A percentile compares a stretch with the other conserved stretches of the same genome.
phyloP scores from a whole-genome alignment of 2,888 invertebrate species.

The Zhuqinia jingwanae region DNA sequence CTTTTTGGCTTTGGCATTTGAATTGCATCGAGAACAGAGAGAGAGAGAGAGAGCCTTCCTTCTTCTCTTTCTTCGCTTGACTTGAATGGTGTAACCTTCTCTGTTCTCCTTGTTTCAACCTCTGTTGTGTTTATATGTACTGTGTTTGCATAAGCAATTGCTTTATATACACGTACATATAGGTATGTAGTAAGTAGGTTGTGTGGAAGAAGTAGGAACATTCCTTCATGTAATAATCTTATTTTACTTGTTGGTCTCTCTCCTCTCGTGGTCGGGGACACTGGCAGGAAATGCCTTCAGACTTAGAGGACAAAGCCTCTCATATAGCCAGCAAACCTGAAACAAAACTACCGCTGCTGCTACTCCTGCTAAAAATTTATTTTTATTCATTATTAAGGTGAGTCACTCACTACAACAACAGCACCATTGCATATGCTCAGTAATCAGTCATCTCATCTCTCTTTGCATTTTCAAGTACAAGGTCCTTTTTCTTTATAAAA shows the following conservation, averaged over 20 bases:
- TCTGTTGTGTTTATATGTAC: neutral
- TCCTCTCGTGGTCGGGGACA: slow-evolving; percentile 60
- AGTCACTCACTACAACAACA: slow-evolving; percentile 36
- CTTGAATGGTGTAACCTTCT: slow-evolving; percentile 39
- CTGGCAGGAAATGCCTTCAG: slow-evolving; percentile 73
- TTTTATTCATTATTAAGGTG: slow-evolving; percentile 21
- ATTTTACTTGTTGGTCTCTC: neutral
- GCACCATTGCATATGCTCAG: neutral
- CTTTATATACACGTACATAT: too few species aligned
- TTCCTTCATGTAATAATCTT: slow-evolving; percentile 12
- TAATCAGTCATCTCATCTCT: slow-evolving; percentile 32
- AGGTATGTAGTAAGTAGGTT: too few species aligned
- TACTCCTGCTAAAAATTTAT: too few species aligned
- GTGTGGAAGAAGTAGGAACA: slow-evolving; percentile 13
- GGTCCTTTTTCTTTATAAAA: slow-evolving; percentile 19
- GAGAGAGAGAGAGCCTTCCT: neutral
- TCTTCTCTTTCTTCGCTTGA: neutral
- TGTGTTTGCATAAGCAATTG: slow-evolving; percentile 3
- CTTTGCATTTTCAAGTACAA: slow-evolving; percentile 52
- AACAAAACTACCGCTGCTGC: slow-evolving; percentile 27
- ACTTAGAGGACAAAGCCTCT: slow-evolving; percentile 62
- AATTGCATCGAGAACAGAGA: neutral
- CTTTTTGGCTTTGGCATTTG: slow-evolving; percentile 13
- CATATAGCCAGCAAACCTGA: slow-evolving; percentile 1
- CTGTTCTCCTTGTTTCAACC: slow-evolving; percentile 34